Conservation (phyloP, 2,888 invertebrate species). For the Cephalotes varians region DNA sequence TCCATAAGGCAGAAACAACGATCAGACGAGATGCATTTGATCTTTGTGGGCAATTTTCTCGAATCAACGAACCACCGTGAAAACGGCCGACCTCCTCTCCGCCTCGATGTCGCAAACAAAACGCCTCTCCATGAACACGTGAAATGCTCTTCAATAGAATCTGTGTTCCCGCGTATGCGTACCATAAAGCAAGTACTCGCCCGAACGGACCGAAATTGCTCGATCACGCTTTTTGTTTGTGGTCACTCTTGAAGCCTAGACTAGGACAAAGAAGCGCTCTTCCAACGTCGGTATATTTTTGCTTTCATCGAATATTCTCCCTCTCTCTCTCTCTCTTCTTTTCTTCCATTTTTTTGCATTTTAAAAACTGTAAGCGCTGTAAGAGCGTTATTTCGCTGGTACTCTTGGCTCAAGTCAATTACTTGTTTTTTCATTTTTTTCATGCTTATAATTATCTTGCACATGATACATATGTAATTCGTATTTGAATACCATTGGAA, state of each 20-base stretch:
- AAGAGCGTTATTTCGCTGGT: slow-evolving; percentile 71
- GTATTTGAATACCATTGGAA: too few relatives aligned
- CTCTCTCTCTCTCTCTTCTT: slow-evolving; percentile 59
- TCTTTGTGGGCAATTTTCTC: slow-evolving; percentile 68
- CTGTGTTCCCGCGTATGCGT: slow-evolving; percentile 33
- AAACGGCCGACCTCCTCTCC: slow-evolving; percentile 84
- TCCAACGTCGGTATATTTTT: slow-evolving; percentile 73
- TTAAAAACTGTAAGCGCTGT: slow-evolving; percentile 69
- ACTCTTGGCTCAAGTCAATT: slow-evolving; percentile 47
- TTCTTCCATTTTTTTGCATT: slow-evolving; percentile 75
- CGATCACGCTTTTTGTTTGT: slow-evolving; percentile 83
- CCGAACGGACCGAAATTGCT: slow-evolving; percentile 77
- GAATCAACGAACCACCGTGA: slow-evolving; percentile 83
- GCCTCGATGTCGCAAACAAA: slow-evolving; percentile 84
- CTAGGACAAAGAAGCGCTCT: slow-evolving; percentile 73
- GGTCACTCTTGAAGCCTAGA: slow-evolving; percentile 81
- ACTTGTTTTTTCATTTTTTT: slow-evolving; percentile 4
- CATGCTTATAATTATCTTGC: not conserved
- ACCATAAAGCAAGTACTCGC: slow-evolving; percentile 68
- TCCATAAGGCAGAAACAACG: slow-evolving; percentile 17
- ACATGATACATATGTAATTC: not conserved
- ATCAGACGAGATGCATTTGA: slow-evolving; percentile 42
- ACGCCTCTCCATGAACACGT: slow-evolving; percentile 82
- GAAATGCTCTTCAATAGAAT: slow-evolving; percentile 80
- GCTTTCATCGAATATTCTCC: slow-evolving; percentile 59